phyloP scores from a whole-genome alignment of 2,113 vertebrate species.

The Elephas maximus region DNA sequence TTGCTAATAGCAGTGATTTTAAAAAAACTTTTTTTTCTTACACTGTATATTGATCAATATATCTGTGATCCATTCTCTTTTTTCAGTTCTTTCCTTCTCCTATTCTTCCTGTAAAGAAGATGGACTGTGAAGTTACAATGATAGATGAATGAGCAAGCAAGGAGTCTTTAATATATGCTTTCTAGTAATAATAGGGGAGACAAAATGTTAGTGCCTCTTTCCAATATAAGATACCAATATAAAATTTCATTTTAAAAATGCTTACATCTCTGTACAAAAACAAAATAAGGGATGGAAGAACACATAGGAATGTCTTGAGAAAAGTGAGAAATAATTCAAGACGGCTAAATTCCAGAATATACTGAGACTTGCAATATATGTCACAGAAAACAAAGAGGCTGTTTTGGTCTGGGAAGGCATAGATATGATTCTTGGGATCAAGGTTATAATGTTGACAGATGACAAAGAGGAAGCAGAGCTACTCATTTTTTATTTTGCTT shows the following conservation, averaged over 20 bases:
- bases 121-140: background rate
- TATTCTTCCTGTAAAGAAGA: background rate
- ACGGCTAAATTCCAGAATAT: slow-evolving; percentile 26
- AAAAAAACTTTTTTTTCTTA: background rate
- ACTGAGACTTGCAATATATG: background rate
- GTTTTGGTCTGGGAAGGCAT: slow-evolving; percentile 16
- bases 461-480: slow-evolving; percentile 49
- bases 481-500: slow-evolving; percentile 69
- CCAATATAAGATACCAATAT: background rate
- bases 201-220: slow-evolving; percentile 47
- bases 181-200: slow-evolving; percentile 1
- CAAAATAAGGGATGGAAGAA: slow-evolving; percentile 1
- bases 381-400: background rate
- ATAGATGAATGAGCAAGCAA: slow-evolving; percentile 10
- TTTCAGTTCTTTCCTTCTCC: background rate
- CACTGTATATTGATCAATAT: background rate
- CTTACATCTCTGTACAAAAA: slow-evolving; percentile 30
- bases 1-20: slow-evolving; percentile 34
- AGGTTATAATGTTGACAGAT: slow-evolving; percentile 52
- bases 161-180: slow-evolving; percentile 1
- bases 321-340: slow-evolving; percentile 27
- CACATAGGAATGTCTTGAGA: slow-evolving; percentile 25
- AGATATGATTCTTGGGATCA: slow-evolving; percentile 43
- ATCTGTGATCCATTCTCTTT: background rate
- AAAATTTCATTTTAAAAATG: slow-evolving; percentile 62